Percentiles rank a stretch among this genome's conserved stretches.
Evolutionary conservation across 1,140 invertebrate species (phyloP).

Genomic region (Caenorhabditis briggsae): DNA sequence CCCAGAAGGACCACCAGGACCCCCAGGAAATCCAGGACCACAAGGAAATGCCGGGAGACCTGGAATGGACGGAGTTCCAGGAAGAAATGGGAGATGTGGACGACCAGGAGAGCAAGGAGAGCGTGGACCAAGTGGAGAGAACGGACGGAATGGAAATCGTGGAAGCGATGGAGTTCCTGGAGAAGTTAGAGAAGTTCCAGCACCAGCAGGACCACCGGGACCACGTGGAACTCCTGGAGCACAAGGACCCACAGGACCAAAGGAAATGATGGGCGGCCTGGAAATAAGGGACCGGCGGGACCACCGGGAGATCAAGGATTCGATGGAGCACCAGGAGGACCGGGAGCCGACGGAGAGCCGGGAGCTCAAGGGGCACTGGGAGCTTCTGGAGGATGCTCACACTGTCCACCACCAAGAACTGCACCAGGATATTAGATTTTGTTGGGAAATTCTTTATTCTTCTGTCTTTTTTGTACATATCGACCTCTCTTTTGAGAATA

Average conservation of each 20-base stretch:
- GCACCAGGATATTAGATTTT: conserved; percentile 18
- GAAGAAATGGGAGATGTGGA: conserved; percentile 43
- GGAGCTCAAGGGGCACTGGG: conserved; percentile 27
- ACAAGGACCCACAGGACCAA: conserved; percentile 23
- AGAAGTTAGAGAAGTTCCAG: conserved; percentile 14
- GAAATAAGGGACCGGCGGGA: conserved; percentile 11
- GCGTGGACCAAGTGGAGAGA: conserved; percentile 55
- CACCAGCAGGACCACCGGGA: conserved; percentile 52
- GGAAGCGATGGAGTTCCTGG: conserved; percentile 34
- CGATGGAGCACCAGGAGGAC: conserved; percentile 47
- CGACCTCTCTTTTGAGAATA: background rate
- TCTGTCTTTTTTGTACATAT: conserved; percentile 4
- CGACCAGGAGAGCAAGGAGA: conserved; percentile 50
- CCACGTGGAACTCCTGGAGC: conserved; percentile 43
- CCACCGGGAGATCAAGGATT: conserved; percentile 28
- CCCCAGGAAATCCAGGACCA: conserved; percentile 53
- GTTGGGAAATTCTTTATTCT: background rate
- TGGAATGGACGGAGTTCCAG: conserved; percentile 48
- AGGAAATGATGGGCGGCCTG: conserved; percentile 27
- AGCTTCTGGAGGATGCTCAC: conserved; percentile 8
- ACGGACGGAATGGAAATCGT: conserved; percentile 55
- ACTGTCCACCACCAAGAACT: conserved; percentile 43
- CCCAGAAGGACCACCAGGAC: conserved; percentile 56
- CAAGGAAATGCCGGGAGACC: conserved; percentile 23
- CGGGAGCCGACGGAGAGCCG: conserved; percentile 49